Conservation (phyloP, 1,140 invertebrate genomes). For the Neoseiulus cucumeris region DNA sequence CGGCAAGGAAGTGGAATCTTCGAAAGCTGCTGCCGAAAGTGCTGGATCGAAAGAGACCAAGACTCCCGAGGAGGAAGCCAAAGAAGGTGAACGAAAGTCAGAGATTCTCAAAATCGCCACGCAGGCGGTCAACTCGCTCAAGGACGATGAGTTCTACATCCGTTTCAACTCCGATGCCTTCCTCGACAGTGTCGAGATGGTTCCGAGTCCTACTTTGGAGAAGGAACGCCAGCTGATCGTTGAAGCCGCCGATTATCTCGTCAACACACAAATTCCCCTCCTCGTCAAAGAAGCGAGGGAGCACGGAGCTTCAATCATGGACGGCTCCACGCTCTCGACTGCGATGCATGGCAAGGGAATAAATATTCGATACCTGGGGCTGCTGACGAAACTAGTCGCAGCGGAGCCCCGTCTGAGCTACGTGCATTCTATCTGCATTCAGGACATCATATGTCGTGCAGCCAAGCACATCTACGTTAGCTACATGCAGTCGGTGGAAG, state of each 20-base stretch:
- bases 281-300: slow-evolving; percentile 81
- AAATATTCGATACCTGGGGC: slow-evolving; percentile 86
- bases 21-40: slow-evolving; percentile 21
- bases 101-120: slow-evolving; percentile 76
- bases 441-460: slow-evolving; percentile 61
- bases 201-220: slow-evolving; percentile 40
- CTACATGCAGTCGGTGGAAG: slow-evolving; percentile 73
- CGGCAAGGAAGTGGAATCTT: slow-evolving; percentile 24
- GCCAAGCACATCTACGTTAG: slow-evolving; percentile 81
- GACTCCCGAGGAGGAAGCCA: slow-evolving; percentile 13
- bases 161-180: slow-evolving; percentile 96
- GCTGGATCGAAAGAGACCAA: slow-evolving; percentile 14
- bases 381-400: slow-evolving; percentile 51
- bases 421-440: slow-evolving; percentile 32
- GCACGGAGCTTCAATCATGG: slow-evolving; percentile 76
- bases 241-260: slow-evolving; percentile 82
- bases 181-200: slow-evolving; percentile 73
- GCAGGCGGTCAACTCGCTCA: slow-evolving; percentile 68
- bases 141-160: slow-evolving; percentile 77
- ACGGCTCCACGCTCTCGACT: slow-evolving; percentile 80
- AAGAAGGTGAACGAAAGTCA: slow-evolving; percentile 45
- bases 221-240: slow-evolving; percentile 71
- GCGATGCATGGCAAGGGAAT: slow-evolving; percentile 79
- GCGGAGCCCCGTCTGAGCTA: slow-evolving; percentile 57
- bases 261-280: slow-evolving; percentile 74